phyloP scores from a whole-genome alignment of 1,140 invertebrate species.

The Drosophila fuyamai region DNA sequence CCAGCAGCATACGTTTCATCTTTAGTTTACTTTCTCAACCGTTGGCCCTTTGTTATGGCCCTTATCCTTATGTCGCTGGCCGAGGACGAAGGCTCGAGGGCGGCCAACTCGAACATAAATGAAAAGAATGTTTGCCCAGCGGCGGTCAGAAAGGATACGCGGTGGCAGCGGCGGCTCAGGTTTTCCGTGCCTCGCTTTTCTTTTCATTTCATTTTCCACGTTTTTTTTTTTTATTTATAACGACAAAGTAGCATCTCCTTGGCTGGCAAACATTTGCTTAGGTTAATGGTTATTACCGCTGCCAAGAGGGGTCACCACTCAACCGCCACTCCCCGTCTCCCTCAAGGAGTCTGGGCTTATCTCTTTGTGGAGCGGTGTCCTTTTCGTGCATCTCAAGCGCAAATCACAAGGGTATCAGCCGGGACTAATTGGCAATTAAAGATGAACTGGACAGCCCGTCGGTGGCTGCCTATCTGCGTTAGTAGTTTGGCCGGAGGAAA shows the following conservation, averaged over 20 bases:
- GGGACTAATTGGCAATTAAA: constrained; percentile 77
- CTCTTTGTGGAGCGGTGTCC: constrained; percentile 31
- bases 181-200: constrained; percentile 26
- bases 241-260: constrained; percentile 42
- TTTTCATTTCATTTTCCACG: constrained; percentile 50
- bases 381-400: constrained; percentile 72
- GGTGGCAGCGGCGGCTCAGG: constrained; percentile 30
- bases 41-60: constrained; percentile 61
- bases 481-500: constrained; percentile 4
- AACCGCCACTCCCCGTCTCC: neutral
- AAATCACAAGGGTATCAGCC: constrained; percentile 77
- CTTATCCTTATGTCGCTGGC: constrained; percentile 63
- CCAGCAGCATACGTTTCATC: constrained; percentile 33
- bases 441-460: constrained; percentile 49
- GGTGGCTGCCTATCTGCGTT: neutral
- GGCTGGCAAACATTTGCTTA: constrained; percentile 75
- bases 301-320: constrained; percentile 34
- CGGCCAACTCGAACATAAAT: constrained; percentile 57
- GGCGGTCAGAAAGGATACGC: constrained; percentile 70
- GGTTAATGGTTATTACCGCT: constrained; percentile 61
- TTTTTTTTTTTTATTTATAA: constrained; percentile 25
- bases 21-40: constrained; percentile 52
- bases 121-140: constrained; percentile 66
- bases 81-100: constrained; percentile 37
- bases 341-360: constrained; percentile 41